Evolutionary conservation across 2,888 invertebrate genomes (phyloP), one percentile per base, ranked within the genome.

Genomic region (Lissocephala sabroskyi): DNA sequence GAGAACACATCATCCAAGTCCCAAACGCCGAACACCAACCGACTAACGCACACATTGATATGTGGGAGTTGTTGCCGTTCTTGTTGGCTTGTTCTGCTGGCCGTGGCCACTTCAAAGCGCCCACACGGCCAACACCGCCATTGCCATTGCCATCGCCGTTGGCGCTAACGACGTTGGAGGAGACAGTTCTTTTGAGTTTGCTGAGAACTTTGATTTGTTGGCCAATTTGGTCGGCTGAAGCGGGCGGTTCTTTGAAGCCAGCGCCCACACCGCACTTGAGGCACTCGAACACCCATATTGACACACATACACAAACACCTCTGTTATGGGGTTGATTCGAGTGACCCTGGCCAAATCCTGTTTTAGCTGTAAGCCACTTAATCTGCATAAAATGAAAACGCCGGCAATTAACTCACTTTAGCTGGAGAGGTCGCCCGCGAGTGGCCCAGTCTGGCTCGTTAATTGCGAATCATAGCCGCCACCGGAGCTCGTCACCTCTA

Each of bases 21-120:
- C 19, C 5, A 33, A 17, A 9, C 18, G 41, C 40, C 17, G n/a
- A n/a, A n/a, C n/a, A n/a, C n/a, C n/a, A n/a, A n/a, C n/a, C n/a
- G n/a, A n/a, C n/a, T 7, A 3, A 23, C 23, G 7, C 23, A 23
- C 7, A 23, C 26, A 37, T 43, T 26, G 26, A 41, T 35, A 63
- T 52, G 60, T 48, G 39, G 62, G 47, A 39, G 54, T 33, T 26
- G 37, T 40, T 48, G 40, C 36, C 39, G 42, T 10, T 36, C 3
- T 30, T 30, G 30, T 30, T 30, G 30, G 4, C 10, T 4, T 11
- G 4, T 40, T 26, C 40, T 32, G 55, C 44, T 32, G 64, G 65
- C 54, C 61, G 54, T 56, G 64, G 53, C 62, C 62, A 61, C 56
- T 56, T 60, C 42, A 56, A 60, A 45, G 44, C 33, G n/a, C 65